Conservation (phyloP, 2,113 vertebrate genomes). For the Mesoclemmys tuberculata region DNA sequence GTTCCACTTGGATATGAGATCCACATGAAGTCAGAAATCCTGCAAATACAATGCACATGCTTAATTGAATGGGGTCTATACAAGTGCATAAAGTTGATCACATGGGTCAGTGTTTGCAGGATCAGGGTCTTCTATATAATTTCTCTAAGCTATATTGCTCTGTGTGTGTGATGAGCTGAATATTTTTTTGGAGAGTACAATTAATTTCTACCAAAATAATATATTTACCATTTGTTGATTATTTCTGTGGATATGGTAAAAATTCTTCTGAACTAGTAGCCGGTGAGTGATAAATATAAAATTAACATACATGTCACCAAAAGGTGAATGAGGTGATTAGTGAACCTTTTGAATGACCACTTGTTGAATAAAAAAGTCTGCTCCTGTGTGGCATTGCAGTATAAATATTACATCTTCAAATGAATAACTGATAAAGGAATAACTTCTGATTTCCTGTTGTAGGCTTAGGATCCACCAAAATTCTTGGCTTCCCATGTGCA, state of each 20-base stretch:
- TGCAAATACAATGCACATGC: background rate
- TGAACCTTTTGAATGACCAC: slow-evolving; percentile 21
- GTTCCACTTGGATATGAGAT: background rate
- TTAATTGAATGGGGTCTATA: slow-evolving; percentile 25
- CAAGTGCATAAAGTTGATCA: background rate
- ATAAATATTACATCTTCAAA: background rate
- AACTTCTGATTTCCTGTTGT: accelerated
- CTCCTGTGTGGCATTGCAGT: background rate
- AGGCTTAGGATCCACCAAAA: background rate
- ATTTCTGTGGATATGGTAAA: background rate
- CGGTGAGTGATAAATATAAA: background rate
- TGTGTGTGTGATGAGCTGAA: background rate
- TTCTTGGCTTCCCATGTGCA: background rate
- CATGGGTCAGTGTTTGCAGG: background rate
- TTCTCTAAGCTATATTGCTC: background rate
- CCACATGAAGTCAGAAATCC: slow-evolving; percentile 30
- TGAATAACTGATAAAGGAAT: slow-evolving; percentile 21
- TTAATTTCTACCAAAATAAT: background rate
- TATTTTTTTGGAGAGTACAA: background rate
- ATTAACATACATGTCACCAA: background rate
- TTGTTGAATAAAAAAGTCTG: slow-evolving; percentile 37
- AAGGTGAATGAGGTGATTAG: background rate
- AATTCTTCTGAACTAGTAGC: background rate
- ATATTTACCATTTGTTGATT: background rate
- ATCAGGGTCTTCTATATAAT: background rate